Conservation (phyloP, 2,113 vertebrate genomes). For the Azemiops feae region DNA sequence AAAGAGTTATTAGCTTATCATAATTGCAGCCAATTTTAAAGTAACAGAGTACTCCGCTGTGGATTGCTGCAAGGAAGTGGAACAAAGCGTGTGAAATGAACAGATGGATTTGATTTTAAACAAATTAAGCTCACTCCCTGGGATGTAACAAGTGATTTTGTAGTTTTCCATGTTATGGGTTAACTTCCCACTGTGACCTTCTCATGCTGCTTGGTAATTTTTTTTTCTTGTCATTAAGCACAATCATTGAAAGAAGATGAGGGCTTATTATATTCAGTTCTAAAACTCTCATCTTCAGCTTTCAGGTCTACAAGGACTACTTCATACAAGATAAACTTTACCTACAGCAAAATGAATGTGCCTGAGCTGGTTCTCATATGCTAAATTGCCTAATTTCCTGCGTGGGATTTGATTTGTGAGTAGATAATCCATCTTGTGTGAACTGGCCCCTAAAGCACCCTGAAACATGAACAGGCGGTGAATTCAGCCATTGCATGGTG, state of each 20-base stretch:
- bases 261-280: slow-evolving; percentile 39
- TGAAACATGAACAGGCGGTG: slow-evolving; percentile 29
- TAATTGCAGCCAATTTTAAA: slow-evolving; percentile 67
- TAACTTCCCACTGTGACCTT: slow-evolving; percentile 57
- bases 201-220: slow-evolving; percentile 48
- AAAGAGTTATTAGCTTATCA: slow-evolving; percentile 65
- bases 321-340: slow-evolving; percentile 1
- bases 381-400: background rate
- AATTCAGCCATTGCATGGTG: slow-evolving; percentile 43
- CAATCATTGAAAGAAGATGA: slow-evolving; percentile 32
- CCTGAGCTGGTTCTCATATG: background rate
- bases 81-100: slow-evolving; percentile 70
- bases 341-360: background rate
- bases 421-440: background rate
- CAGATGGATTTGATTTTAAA: slow-evolving; percentile 75
- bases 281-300: slow-evolving; percentile 40
- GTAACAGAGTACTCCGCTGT: slow-evolving; percentile 64
- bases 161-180: slow-evolving; percentile 56
- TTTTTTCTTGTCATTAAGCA: slow-evolving; percentile 45
- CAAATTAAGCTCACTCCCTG: slow-evolving; percentile 67
- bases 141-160: slow-evolving; percentile 63
- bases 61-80: slow-evolving; percentile 65
- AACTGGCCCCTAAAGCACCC: background rate
- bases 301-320: slow-evolving; percentile 34
- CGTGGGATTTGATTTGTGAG: background rate